Evolutionary conservation across 1,140 invertebrate genomes (phyloP), one percentile per base, ranked within the genome.

Genomic region (Cotesia chilonis): DNA sequence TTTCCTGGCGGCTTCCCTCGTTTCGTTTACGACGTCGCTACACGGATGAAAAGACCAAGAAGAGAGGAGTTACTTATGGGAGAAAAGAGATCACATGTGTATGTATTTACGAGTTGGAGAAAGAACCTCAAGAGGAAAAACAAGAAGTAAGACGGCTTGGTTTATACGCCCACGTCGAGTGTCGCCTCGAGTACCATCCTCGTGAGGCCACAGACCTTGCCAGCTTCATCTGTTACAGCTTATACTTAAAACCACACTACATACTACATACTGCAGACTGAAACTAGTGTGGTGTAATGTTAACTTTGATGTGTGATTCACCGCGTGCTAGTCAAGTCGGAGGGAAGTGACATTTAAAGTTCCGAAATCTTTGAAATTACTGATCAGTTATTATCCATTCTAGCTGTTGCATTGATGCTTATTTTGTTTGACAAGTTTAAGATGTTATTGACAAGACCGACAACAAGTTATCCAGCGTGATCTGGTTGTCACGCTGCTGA

Each of bases 161-260:
- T 79, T 78, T 73, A 79, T 80, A 72, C 83, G 78, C 80, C 82
- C 77, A 82, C 81, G 69, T 75, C 65, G 71, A 77, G 68, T 75
- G 75, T 74, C 71, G 57, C 70, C 69, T 77, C 75, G 72, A 79
- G 76, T 75, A 75, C 75, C 74, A 74, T 75, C 68, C 52, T 67
- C 57, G 69, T 70, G 69, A 77, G 77, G 71, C 65, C 66, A 70
- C 47, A 74, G 41, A 70, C 69, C 69, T 51, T 60, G 35, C 28
- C 28, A 28, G 12, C 41, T 17, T 14, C 51, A 36, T 38, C 37
- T 38, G 17, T 54, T 55, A 35, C 37, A 52, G 67, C 52, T 68
- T 68, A 57, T 57, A 57, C 20, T 14, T 20, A 17, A 57, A 17
- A 57, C 54, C 20, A 57, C 36, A 28, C 60, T 63, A 63, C 28